These are phyloP conservation scores for Rhopalosiphum padi DNA, from an alignment of 1,140 invertebrate species.

Conservation along the genomic window DNA sequence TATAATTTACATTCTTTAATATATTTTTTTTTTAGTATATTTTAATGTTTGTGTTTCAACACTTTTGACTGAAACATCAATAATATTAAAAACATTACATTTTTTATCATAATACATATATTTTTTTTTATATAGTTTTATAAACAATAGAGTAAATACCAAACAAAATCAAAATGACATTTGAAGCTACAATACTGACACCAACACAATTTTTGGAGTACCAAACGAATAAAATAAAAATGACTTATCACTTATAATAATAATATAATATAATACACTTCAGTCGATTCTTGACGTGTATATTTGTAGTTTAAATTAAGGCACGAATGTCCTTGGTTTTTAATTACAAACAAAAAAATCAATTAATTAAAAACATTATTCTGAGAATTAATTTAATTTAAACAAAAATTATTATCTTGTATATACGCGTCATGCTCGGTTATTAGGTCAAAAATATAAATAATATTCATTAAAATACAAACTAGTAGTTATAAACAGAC, in stretches of 20 bases:
- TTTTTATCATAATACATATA: too few species aligned
- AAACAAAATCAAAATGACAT: background rate
- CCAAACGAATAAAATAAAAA: background rate
- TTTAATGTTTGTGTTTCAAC: background rate
- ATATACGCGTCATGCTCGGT: background rate
- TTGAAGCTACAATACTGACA: background rate
- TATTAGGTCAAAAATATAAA: background rate
- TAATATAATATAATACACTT: background rate
- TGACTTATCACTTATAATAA: background rate
- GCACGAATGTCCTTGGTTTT: background rate
- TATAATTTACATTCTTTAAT: background rate
- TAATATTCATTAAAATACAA: background rate
- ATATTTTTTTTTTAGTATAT: background rate
- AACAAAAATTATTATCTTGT: background rate
- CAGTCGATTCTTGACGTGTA: background rate
- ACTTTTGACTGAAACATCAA: background rate
- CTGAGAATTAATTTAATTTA: background rate
- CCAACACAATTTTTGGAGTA: background rate
- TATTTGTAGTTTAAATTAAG: background rate
- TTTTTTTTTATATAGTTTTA: background rate
- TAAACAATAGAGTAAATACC: background rate
- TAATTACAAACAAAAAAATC: slow-evolving; percentile 7
- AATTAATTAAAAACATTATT: background rate
- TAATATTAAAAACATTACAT: background rate
- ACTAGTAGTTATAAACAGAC: background rate